A percentile compares a stretch with the other conserved stretches of the same genome.
Conservation (phyloP, 2,888 invertebrate genomes). For the Rhimphoctona megacephalus region DNA sequence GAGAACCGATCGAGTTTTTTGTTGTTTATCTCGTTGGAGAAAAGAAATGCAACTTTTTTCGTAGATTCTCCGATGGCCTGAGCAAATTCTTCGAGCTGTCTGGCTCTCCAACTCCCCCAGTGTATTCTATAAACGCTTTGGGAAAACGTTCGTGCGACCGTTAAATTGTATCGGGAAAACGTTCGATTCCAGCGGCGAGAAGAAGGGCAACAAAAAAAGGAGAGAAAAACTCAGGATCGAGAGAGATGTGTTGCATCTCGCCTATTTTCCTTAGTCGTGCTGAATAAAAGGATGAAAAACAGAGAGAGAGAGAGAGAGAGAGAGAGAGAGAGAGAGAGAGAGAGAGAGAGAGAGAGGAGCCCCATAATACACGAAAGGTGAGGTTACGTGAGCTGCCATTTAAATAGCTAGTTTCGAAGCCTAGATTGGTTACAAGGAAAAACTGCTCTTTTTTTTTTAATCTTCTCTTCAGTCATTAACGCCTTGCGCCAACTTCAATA, state of each 20-base stretch:
- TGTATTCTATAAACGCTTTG: constrained; percentile 67
- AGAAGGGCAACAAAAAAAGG: constrained; percentile 34
- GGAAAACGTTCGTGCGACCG: constrained; percentile 67
- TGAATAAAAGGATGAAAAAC: constrained; percentile 3
- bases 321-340: neutral
- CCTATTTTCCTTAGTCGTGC: constrained; percentile 59
- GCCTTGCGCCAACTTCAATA: neutral
- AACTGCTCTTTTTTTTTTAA: constrained; percentile 5
- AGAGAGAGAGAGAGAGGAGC: neutral
- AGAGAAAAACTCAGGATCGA: constrained; percentile 16
- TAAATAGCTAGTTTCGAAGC: constrained; percentile 80
- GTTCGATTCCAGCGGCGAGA: constrained; percentile 61
- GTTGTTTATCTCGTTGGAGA: constrained; percentile 2
- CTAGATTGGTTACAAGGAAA: constrained; percentile 57
- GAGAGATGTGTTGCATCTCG: constrained; percentile 43
- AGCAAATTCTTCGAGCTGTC: constrained; percentile 53
- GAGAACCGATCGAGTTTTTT: neutral
- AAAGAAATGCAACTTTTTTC: constrained; percentile 30
- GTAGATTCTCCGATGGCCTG: constrained; percentile 35
- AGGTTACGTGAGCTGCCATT: constrained; percentile 79
- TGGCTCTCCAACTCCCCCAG: constrained; percentile 18
- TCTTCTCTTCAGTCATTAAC: neutral
- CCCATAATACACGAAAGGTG: constrained; percentile 11
- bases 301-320: neutral
- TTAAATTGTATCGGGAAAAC: constrained; percentile 80